These are phyloP conservation scores for Ursus arctos DNA, from an alignment of 2,113 vertebrate genomes.

Conservation along the genomic window DNA sequence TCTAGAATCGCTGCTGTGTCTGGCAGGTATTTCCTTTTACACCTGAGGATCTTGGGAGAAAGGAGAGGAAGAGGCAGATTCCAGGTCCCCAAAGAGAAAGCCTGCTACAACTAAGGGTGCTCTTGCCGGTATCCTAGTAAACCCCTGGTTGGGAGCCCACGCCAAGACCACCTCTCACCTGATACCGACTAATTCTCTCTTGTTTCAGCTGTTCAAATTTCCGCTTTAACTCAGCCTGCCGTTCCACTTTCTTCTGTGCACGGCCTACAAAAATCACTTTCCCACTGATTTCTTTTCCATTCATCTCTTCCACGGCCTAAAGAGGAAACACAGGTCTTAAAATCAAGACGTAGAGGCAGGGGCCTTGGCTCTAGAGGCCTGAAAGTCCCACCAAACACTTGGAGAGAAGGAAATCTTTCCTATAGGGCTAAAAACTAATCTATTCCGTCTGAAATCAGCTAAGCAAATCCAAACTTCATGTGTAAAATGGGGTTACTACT, in stretches of 20 bases:
- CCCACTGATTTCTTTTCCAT: conserved; percentile 96
- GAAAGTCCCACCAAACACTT: neutral
- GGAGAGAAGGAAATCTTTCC: neutral
- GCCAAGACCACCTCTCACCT: conserved; percentile 88
- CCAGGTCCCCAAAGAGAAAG: neutral
- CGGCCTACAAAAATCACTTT: conserved; percentile 98
- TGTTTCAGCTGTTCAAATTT: conserved; percentile 98
- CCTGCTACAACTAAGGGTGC: neutral
- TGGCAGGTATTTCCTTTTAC: neutral
- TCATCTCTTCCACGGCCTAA: conserved; percentile 99
- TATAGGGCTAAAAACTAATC: neutral
- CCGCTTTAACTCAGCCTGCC: conserved; percentile 97
- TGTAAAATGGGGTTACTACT: neutral
- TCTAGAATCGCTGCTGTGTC: neutral
- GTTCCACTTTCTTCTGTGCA: conserved; percentile 99
- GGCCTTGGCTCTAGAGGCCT: neutral
- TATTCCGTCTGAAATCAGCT: neutral
- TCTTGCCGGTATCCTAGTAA: neutral
- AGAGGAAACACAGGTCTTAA: conserved; percentile 56
- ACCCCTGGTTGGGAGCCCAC: neutral
- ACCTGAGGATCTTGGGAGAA: neutral
- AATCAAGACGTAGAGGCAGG: conserved; percentile 39
- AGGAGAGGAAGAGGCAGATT: neutral
- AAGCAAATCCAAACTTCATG: neutral
- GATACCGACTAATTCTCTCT: conserved; percentile 98